Percentiles rank a stretch among this genome's conserved stretches.
phyloP scores from a whole-genome alignment of 2,113 vertebrate species.

The Saimiri boliviensis region DNA sequence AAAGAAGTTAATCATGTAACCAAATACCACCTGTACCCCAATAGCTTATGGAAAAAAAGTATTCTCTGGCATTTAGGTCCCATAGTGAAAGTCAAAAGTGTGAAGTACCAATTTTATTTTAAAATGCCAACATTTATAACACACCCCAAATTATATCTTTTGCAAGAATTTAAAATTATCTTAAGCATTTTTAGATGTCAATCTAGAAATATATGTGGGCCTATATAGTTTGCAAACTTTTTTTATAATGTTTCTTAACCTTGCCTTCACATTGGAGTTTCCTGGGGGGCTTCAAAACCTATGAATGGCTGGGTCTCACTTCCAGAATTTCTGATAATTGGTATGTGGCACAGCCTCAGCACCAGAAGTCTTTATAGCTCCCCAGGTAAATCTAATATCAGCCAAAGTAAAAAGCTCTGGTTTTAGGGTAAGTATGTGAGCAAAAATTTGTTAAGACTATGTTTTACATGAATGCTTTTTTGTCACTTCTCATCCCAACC shows the following conservation, averaged over 20 bases:
- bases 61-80: not conserved
- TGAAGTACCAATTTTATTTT: not conserved
- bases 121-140: not conserved
- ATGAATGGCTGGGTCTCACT: not conserved
- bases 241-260: not conserved
- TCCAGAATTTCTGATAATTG: not conserved
- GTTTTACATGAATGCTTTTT: not conserved
- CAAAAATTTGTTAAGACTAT: not conserved
- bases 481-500: not conserved
- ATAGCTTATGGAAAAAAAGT: too few relatives aligned
- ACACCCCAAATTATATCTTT: not conserved
- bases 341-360: not conserved
- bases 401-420: not conserved
- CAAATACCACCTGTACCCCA: too few relatives aligned
- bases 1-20: too few relatives aligned
- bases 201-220: not conserved
- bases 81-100: not conserved
- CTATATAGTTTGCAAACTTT: not conserved
- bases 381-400: not conserved
- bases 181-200: not conserved
- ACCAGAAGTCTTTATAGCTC: not conserved
- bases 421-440: not conserved
- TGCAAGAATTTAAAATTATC: not conserved
- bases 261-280: not conserved
- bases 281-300: not conserved